phyloP scores from a whole-genome alignment of 2,888 invertebrate genomes.

The Tetranychus truncatus region DNA sequence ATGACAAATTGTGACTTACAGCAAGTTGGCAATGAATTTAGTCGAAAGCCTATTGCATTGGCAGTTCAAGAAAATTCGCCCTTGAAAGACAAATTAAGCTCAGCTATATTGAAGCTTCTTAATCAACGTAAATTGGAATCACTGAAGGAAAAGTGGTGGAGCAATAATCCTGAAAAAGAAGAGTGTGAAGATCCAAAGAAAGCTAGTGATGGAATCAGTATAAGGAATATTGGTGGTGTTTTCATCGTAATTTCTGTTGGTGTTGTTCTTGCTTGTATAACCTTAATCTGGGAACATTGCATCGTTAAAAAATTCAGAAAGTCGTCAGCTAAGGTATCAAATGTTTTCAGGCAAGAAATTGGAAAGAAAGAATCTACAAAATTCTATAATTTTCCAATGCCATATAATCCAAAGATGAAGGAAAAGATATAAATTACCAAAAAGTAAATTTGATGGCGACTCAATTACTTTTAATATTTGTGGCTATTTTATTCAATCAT shows the following conservation, averaged over 20 bases:
- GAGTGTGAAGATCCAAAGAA: slow-evolving; percentile 63
- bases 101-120: slow-evolving; percentile 75
- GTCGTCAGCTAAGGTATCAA: not conserved
- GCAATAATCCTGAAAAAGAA: slow-evolving; percentile 30
- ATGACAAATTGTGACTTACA: slow-evolving; percentile 71
- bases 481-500: no score
- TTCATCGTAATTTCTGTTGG: slow-evolving; percentile 94
- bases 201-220: slow-evolving; percentile 89
- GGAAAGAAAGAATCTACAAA: not conserved
- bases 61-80: slow-evolving; percentile 91
- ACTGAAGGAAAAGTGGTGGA: slow-evolving; percentile 77
- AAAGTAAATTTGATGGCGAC: no score
- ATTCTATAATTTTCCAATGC: not conserved
- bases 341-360: not conserved
- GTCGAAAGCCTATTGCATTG: slow-evolving; percentile 86
- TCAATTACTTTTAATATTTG: no score
- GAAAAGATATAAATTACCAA: not conserved
- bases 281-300: slow-evolving; percentile 2
- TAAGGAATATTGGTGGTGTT: slow-evolving; percentile 91
- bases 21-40: slow-evolving; percentile 88
- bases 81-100: slow-evolving; percentile 78
- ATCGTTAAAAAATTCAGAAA: not conserved
- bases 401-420: not conserved
- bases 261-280: slow-evolving; percentile 36
- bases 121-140: slow-evolving; percentile 80